phyloP scores from a whole-genome alignment of 2,113 vertebrate genomes.

The Apeltes quadracus region DNA sequence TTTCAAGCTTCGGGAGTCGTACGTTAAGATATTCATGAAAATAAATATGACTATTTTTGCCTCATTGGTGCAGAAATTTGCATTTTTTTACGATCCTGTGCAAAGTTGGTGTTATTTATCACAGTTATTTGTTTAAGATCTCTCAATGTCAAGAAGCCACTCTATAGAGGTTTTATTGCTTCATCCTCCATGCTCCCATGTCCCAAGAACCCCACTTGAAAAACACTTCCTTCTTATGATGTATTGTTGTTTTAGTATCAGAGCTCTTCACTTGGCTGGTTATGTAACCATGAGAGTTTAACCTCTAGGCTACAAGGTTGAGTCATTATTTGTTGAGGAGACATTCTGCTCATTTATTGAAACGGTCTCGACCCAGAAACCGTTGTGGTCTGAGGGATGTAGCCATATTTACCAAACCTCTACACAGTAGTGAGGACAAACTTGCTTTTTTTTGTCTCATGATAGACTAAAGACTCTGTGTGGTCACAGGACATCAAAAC shows the following conservation, averaged over 20 bases:
- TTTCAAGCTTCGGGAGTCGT: background rate
- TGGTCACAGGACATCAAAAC: slow-evolving; percentile 58
- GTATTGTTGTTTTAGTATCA: slow-evolving; percentile 10
- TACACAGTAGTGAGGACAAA: slow-evolving; percentile 31
- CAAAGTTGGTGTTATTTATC: slow-evolving; percentile 32
- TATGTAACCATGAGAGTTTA: slow-evolving; percentile 17
- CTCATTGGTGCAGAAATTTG: slow-evolving; percentile 4
- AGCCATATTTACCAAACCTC: slow-evolving; percentile 49
- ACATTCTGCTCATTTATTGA: slow-evolving; percentile 47
- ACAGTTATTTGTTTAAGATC: slow-evolving; percentile 30
- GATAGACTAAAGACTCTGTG: slow-evolving; percentile 45
- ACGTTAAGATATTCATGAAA: background rate
- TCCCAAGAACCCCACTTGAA: background rate
- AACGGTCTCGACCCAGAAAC: slow-evolving; percentile 36
- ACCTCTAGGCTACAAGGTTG: slow-evolving; percentile 30
- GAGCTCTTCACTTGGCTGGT: slow-evolving; percentile 11
- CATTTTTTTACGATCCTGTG: slow-evolving; percentile 3
- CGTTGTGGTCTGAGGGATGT: slow-evolving; percentile 35
- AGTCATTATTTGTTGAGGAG: slow-evolving; percentile 48
- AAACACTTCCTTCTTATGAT: slow-evolving; percentile 9
- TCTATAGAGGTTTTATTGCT: slow-evolving; percentile 4
- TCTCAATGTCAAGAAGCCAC: slow-evolving; percentile 2
- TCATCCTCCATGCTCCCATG: background rate
- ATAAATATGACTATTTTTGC: background rate
- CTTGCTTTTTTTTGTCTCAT: slow-evolving; percentile 31